Evolutionary conservation across 2,113 vertebrate genomes (phyloP).

Genomic region (Rhynchopsitta pachyrhyncha): DNA sequence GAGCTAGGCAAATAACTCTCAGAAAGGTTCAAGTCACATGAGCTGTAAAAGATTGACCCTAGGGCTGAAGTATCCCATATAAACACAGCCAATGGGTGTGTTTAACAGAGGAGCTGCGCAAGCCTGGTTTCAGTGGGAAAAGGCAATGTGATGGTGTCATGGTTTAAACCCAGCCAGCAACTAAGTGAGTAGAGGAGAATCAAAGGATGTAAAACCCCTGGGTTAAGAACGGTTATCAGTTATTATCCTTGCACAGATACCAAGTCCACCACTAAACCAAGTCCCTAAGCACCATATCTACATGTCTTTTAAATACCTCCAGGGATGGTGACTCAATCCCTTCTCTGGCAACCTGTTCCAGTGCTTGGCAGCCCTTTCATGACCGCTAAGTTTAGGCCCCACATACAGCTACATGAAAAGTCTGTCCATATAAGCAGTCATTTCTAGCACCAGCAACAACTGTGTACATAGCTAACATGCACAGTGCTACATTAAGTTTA

Average conservation of each 20-base stretch:
- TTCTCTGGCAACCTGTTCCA: not conserved
- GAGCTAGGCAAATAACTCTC: not conserved
- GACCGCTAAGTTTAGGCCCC: not conserved
- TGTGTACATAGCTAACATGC: not conserved
- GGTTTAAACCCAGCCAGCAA: not conserved
- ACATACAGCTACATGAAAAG: not conserved
- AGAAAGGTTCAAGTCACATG: not conserved
- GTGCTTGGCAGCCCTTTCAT: no score
- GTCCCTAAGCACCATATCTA: not conserved
- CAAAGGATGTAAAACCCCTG: not conserved
- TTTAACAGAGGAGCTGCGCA: not conserved
- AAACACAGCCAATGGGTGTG: not conserved
- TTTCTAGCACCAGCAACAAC: not conserved
- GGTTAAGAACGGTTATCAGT: not conserved
- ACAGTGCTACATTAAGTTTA: not conserved
- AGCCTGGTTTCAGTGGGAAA: not conserved
- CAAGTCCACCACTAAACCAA: not conserved
- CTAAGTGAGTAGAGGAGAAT: not conserved
- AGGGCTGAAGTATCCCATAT: not conserved
- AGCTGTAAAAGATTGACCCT: not conserved
- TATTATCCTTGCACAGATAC: not conserved
- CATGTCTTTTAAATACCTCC: not conserved
- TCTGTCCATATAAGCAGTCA: not conserved
- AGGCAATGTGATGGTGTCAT: not conserved
- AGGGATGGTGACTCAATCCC: not conserved